Percentiles rank a stretch among this genome's conserved stretches.
These are phyloP conservation scores for Philotrypesis tridentata DNA, from an alignment of 1,140 invertebrate species.

Conservation along the genomic window DNA sequence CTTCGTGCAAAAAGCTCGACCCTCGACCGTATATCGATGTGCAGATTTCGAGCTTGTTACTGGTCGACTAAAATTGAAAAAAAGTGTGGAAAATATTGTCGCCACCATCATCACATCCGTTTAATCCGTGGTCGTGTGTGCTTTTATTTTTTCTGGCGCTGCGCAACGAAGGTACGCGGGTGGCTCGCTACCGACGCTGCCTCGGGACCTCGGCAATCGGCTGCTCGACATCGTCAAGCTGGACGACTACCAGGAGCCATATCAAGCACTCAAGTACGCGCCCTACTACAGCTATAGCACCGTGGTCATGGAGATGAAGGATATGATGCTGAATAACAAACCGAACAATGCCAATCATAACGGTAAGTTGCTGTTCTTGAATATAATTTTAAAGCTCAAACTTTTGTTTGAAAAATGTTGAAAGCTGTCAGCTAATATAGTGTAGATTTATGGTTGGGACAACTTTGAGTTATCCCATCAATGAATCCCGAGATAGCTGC, in stretches of 20 bases:
- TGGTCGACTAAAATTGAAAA: background rate
- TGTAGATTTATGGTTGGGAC: no score
- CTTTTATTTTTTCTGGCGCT: constrained; percentile 29
- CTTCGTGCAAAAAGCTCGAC: constrained; percentile 34
- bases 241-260: constrained; percentile 87
- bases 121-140: constrained; percentile 39
- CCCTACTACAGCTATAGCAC: constrained; percentile 87
- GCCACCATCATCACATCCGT: background rate
- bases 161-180: constrained; percentile 70
- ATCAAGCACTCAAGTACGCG: constrained; percentile 83
- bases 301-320: constrained; percentile 85
- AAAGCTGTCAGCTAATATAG: no score
- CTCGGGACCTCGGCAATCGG: constrained; percentile 70
- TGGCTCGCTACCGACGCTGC: constrained; percentile 72
- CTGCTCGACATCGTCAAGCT: constrained; percentile 76
- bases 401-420: background rate
- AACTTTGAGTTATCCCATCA: background rate
- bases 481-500: background rate
- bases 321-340: constrained; percentile 79
- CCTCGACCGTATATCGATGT: constrained; percentile 54
- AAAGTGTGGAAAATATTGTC: background rate
- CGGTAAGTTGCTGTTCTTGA: constrained; percentile 52
- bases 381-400: no score
- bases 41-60: constrained; percentile 23
- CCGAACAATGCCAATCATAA: constrained; percentile 72